Percentiles rank a stretch among this genome's conserved stretches.
Evolutionary conservation across 2,888 invertebrate genomes (phyloP).

Genomic region (Agrochola macilenta): DNA sequence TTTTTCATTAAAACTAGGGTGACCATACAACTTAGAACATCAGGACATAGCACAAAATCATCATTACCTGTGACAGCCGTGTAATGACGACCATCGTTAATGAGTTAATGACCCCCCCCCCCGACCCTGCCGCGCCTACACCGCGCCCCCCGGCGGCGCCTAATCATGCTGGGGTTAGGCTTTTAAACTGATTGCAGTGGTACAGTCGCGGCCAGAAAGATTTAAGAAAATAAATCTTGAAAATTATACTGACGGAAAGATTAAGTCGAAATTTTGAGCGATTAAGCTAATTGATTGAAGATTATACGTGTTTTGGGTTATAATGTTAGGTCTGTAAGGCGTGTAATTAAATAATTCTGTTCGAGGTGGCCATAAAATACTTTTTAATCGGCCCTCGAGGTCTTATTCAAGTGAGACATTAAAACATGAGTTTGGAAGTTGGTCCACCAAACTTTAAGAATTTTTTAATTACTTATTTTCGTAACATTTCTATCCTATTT

Average conservation of each 20-base stretch:
- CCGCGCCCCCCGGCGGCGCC: slow-evolving; percentile 56
- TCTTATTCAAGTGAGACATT: slow-evolving; percentile 19
- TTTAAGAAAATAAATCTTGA: slow-evolving; percentile 20
- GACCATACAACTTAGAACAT: slow-evolving; percentile 42
- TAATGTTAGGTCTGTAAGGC: slow-evolving; percentile 33
- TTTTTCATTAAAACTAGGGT: slow-evolving; percentile 36
- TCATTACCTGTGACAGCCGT: slow-evolving; percentile 60
- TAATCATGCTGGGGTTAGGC: slow-evolving; percentile 77
- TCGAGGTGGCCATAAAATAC: slow-evolving; percentile 30
- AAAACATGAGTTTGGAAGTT: not conserved
- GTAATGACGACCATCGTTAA: slow-evolving; percentile 72
- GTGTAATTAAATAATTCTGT: slow-evolving; percentile 45
- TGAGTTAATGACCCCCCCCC: slow-evolving; percentile 72
- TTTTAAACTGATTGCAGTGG: slow-evolving; percentile 78
- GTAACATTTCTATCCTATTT: not conserved
- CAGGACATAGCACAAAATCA: slow-evolving; percentile 58
- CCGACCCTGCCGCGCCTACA: slow-evolving; percentile 54
- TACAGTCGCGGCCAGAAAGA: slow-evolving; percentile 49
- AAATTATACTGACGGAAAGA: slow-evolving; percentile 41
- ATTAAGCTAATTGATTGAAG: slow-evolving; percentile 57
- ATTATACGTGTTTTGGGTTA: slow-evolving; percentile 47
- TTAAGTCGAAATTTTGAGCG: slow-evolving; percentile 40
- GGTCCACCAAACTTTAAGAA: not conserved
- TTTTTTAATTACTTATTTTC: not conserved
- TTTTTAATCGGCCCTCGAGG: slow-evolving; percentile 40